A percentile compares a stretch with the other conserved stretches of the same genome.
These are phyloP conservation scores for Pristionchus fissidentatus DNA, from an alignment of 2,888 invertebrate species.

Conservation along the genomic window DNA sequence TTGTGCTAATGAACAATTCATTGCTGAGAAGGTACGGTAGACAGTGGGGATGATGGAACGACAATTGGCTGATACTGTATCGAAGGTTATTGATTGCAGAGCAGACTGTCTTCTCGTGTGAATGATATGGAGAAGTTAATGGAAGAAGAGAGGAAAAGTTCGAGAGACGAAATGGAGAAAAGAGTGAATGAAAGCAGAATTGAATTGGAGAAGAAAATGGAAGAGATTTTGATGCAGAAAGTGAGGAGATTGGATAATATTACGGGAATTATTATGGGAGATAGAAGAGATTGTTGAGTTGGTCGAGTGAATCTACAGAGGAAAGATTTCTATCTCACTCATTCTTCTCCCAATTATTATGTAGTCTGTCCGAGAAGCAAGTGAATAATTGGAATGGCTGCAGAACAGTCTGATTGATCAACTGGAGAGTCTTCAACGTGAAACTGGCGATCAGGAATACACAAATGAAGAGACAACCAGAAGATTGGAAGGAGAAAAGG, in stretches of 20 bases:
- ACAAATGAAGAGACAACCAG: neutral
- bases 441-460: slow-evolving; percentile 1
- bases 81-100: neutral
- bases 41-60: neutral
- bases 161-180: slow-evolving; percentile 1
- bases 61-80: too few relatives aligned
- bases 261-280: too few relatives aligned
- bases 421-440: neutral
- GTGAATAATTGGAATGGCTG: too few relatives aligned
- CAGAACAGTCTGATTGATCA: neutral
- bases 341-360: too few relatives aligned
- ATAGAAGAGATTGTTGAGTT: neutral
- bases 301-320: neutral
- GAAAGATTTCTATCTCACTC: too few relatives aligned
- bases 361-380: too few relatives aligned
- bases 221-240: neutral
- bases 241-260: too few relatives aligned
- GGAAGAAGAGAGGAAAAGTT: neutral
- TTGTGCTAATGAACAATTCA: neutral
- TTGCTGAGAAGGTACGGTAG: neutral
- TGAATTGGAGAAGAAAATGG: neutral
- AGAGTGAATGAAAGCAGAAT: neutral
- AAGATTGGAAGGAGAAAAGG: slow-evolving; percentile 22
- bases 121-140: neutral
- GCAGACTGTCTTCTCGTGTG: neutral